Evolutionary conservation across 2,888 invertebrate species (phyloP).

Genomic region (Athalia circularis): DNA sequence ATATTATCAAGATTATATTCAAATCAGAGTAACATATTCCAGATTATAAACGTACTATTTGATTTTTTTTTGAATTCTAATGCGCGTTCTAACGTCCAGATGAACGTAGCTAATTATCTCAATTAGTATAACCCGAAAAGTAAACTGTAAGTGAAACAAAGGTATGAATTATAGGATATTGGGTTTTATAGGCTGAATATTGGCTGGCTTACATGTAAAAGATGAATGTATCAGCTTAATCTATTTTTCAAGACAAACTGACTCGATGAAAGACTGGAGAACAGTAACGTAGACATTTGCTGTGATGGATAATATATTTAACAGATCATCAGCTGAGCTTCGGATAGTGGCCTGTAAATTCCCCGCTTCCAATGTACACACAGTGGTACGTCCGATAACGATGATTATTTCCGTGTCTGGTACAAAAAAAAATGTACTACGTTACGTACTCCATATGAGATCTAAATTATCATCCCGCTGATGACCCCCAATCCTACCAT

Average conservation of each 20-base stretch:
- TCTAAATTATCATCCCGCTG: too few species aligned
- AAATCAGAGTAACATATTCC: background rate
- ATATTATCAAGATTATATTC: background rate
- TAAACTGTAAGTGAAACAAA: background rate
- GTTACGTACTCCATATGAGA: too few species aligned
- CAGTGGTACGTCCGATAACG: too few species aligned
- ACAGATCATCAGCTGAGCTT: background rate
- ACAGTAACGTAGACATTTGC: slow-evolving; percentile 5
- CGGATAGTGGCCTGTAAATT: too few species aligned
- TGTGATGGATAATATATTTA: background rate
- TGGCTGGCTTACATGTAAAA: background rate
- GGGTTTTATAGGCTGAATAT: background rate
- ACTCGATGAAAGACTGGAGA: slow-evolving; percentile 6
- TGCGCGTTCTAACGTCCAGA: background rate
- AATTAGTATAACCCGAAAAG: too few species aligned
- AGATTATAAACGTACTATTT: too few species aligned
- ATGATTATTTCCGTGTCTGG: background rate
- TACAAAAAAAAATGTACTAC: background rate
- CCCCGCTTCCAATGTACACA: too few species aligned
- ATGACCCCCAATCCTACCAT: too few species aligned
- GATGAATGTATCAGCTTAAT: slow-evolving; percentile 18
- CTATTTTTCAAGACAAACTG: background rate
- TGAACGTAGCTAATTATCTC: too few species aligned
- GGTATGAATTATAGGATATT: background rate
- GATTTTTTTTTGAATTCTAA: background rate